Evolutionary conservation across 2,797 vertebrate genomes (phyloP).

Genomic region (Spea hammondii): DNA sequence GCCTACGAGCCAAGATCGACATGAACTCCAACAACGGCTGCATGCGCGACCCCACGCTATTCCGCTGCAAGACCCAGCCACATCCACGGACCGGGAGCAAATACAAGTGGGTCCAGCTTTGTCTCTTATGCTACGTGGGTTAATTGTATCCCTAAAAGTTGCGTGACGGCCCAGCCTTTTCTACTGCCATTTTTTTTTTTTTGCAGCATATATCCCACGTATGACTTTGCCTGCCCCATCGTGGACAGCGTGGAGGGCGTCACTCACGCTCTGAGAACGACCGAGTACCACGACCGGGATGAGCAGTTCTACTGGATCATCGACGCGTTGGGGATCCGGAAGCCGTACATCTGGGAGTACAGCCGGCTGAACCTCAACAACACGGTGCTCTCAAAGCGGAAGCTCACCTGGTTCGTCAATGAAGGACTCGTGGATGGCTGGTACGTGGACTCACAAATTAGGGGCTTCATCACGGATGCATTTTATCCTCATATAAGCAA

Average conservation of each 20-base stretch:
- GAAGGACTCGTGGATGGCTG: constrained; percentile 97
- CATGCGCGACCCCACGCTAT: constrained; percentile 93
- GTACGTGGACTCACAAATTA: constrained; percentile 65
- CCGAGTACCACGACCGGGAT: constrained; percentile 95
- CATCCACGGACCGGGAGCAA: constrained; percentile 87
- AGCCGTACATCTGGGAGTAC: constrained; percentile 95
- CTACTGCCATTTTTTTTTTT: not conserved
- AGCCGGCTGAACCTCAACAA: constrained; percentile 96
- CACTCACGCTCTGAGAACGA: constrained; percentile 94
- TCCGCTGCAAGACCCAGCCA: constrained; percentile 90
- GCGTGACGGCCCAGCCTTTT: not conserved
- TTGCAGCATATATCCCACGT: constrained; percentile 90
- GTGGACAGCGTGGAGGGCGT: constrained; percentile 96
- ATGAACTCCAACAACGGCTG: constrained; percentile 98
- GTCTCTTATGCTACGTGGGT: not conserved
- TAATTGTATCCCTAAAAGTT: not conserved
- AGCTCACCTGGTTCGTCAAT: constrained; percentile 96
- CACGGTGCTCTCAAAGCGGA: constrained; percentile 94
- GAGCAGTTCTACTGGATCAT: constrained; percentile 98
- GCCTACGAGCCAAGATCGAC: constrained; percentile 96
- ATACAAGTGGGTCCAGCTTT: constrained; percentile 77
- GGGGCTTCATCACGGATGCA: no score
- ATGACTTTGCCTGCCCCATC: constrained; percentile 97
- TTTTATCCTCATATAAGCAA: no score
- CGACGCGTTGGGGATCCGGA: constrained; percentile 82